Base-by-base conservation (phyloP, 2,888 invertebrate species). In the Pachymerium ferrugineum region DNA sequence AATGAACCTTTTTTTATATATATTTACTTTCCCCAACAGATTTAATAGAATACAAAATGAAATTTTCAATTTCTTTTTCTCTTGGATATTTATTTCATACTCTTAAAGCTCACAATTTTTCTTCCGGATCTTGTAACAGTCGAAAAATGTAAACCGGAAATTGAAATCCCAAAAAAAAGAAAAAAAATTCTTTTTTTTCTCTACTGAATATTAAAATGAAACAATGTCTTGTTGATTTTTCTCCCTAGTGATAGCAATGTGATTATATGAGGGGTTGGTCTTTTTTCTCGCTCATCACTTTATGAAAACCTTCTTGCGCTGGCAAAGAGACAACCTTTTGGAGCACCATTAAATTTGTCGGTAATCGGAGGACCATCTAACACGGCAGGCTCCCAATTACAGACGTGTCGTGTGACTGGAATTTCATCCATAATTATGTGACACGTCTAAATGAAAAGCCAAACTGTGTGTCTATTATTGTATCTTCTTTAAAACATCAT, bases 381-480 rank as follows among this genome's bases (percentile, higher is more conserved):
- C 47, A 47, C 47, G 47, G 47, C 47, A 47, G 47, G 47, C 47
- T 47, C 47, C 47, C 47, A 47, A 47, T 47, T 47, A 47, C 47
- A 47, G 47, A 47, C 47, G 47, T 47, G 47, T 29, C 68, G 30
- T 68, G 68, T 68, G 68, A 68, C 68, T 30, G 28, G 68, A 68
- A 68, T 68, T 68, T 68, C 68, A 68, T 68, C 68, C 68, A 68
- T 68, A 68, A 68, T 68, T 68, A 68, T 68, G 68, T 29, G n/a
- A 68, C 68, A n/a, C 16, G 47, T 47, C 47, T 47, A 47, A 47
- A 47, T 47, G 47, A 47, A 47, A 47, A 47, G 47, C 47, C 22
- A 47, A 47, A 47, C 16, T 47, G n/a, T n/a, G 47, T 47, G 19
- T 47, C 47, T 22, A 47, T 47, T 47, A 47, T 22, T n/a, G n/a